phyloP scores from a whole-genome alignment of 1,140 invertebrate genomes.

The Psix sp. region DNA sequence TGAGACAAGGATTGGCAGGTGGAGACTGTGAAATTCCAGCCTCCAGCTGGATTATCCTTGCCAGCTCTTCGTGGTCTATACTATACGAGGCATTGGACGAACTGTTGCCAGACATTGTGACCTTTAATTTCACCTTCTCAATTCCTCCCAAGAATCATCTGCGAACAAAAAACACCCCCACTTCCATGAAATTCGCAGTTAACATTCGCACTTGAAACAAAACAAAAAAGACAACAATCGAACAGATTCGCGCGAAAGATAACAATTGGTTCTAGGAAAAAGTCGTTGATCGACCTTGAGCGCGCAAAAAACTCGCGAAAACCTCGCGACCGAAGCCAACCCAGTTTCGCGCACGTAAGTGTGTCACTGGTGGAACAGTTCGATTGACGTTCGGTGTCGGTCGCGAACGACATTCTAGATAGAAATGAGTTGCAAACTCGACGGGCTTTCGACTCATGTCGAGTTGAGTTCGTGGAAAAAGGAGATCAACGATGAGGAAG shows the following conservation, averaged over 20 bases:
- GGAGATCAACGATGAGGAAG: too few species aligned
- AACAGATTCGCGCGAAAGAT: too few species aligned
- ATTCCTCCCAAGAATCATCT: neutral
- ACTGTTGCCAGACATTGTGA: conserved; percentile 37
- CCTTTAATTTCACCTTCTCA: neutral
- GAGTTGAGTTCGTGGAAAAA: too few species aligned
- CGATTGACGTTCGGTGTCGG: neutral
- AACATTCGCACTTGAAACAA: neutral
- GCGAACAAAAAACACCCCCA: neutral
- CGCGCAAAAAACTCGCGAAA: conserved; percentile 7
- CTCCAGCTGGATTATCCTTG: conserved; percentile 38
- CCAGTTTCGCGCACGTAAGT: conserved; percentile 6
- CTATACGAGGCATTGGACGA: conserved; percentile 44
- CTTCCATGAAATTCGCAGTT: too few species aligned
- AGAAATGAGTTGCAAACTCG: too few species aligned
- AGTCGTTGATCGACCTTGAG: conserved; percentile 10
- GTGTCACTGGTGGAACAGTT: conserved; percentile 4
- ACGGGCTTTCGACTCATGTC: too few species aligned
- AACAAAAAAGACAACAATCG: neutral
- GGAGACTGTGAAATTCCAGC: conserved; percentile 29
- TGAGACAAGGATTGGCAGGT: conserved; percentile 33
- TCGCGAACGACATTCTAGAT: too few species aligned
- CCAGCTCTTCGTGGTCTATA: conserved; percentile 42
- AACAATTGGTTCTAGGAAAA: too few species aligned
- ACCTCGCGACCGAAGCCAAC: neutral